Conservation (phyloP, 2,888 invertebrate species). For the Clepsis dumicolana region DNA sequence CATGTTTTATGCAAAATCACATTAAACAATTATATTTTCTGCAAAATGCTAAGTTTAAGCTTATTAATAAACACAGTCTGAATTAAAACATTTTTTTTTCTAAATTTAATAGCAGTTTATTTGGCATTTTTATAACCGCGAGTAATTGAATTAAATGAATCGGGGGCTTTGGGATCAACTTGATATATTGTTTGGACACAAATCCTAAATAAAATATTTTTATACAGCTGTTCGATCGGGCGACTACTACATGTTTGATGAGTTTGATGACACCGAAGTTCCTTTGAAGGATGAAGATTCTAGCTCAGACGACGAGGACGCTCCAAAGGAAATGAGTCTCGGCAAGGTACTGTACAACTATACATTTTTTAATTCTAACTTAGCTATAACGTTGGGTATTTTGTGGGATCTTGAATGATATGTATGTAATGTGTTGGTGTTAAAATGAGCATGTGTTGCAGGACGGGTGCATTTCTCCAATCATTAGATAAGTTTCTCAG, state of each 20-base stretch:
- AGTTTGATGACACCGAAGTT: slow-evolving; percentile 93
- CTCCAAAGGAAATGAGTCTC: slow-evolving; percentile 82
- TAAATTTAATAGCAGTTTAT: background rate
- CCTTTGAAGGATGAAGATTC: slow-evolving; percentile 87
- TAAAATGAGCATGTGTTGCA: slow-evolving; percentile 35
- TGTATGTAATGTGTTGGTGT: slow-evolving; percentile 35
- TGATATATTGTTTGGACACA: slow-evolving; percentile 18
- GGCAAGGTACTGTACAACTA: slow-evolving; percentile 73
- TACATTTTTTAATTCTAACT: background rate
- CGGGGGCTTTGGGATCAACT: slow-evolving; percentile 43
- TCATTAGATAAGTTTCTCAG: slow-evolving; percentile 34
- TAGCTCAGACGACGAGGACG: slow-evolving; percentile 86
- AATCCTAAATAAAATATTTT: slow-evolving; percentile 24
- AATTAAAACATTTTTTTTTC: background rate
- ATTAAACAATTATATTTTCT: background rate
- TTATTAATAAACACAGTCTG: background rate
- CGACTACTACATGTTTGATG: slow-evolving; percentile 99
- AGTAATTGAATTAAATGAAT: slow-evolving; percentile 9
- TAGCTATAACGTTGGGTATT: slow-evolving; percentile 16
- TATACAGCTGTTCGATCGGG: slow-evolving; percentile 97
- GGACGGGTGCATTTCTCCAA: slow-evolving; percentile 25
- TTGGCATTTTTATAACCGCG: background rate
- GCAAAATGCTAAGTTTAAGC: background rate
- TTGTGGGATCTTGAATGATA: slow-evolving; percentile 26
- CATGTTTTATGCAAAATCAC: background rate